Conservation (phyloP, 1,140 invertebrate species). For the Nasonia vitripennis region DNA sequence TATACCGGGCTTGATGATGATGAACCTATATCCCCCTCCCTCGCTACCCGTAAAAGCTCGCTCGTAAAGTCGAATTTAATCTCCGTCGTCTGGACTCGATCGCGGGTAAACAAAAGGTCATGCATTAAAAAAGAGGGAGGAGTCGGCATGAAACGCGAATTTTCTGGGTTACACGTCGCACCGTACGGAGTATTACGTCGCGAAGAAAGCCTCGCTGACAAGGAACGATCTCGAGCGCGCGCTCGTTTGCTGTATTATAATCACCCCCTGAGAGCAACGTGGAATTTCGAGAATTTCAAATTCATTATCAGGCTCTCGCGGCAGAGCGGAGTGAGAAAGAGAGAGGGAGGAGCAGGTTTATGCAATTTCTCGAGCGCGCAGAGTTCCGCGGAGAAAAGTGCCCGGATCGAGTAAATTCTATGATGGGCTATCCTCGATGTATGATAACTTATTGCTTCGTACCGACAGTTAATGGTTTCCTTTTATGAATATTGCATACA, state of each 20-base stretch:
- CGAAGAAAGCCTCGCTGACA: neutral
- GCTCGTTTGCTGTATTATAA: constrained; percentile 39
- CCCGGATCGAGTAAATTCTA: neutral
- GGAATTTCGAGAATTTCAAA: constrained; percentile 42
- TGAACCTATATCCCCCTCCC: constrained; percentile 67
- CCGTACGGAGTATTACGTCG: constrained; percentile 26
- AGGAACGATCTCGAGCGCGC: constrained; percentile 20
- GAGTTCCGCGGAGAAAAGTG: neutral
- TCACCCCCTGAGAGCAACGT: neutral
- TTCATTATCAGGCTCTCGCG: constrained; percentile 14
- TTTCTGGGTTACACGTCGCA: constrained; percentile 52
- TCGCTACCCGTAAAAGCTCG: constrained; percentile 62
- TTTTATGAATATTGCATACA: too few relatives aligned
- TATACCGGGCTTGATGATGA: constrained; percentile 69
- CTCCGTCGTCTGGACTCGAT: constrained; percentile 48
- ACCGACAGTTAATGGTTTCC: too few relatives aligned
- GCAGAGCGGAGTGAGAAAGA: too few relatives aligned
- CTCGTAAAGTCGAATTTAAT: constrained; percentile 73
- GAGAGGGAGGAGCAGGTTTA: neutral
- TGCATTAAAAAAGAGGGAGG: neutral
- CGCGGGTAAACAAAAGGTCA: constrained; percentile 57
- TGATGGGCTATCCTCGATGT: neutral
- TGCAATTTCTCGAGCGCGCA: neutral
- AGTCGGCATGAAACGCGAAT: constrained; percentile 32
- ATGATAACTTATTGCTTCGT: too few relatives aligned